Evolutionary conservation across 2,888 invertebrate genomes (phyloP).

Genomic region (Eugnorisma glareosa): DNA sequence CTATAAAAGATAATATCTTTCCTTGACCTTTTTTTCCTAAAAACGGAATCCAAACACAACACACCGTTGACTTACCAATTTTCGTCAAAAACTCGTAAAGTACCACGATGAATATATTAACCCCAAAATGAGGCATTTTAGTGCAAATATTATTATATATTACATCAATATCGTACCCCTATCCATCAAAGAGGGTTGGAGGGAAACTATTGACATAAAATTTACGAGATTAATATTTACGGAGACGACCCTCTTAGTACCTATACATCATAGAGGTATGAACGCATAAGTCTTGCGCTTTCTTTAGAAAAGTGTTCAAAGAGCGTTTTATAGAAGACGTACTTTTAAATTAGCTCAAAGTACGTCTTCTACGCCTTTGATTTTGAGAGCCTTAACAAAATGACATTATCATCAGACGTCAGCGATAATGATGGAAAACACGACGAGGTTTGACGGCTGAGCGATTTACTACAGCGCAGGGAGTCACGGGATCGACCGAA

Average conservation of each 20-base stretch:
- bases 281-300: conserved; percentile 7
- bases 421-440: not conserved
- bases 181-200: conserved; percentile 83
- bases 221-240: conserved; percentile 90
- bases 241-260: conserved; percentile 67
- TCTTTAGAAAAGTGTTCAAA: not conserved
- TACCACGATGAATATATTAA: conserved; percentile 72
- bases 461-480: no score
- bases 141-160: conserved; percentile 80
- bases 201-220: conserved; percentile 84
- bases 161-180: conserved; percentile 83
- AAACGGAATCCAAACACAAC: not conserved
- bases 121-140: conserved; percentile 74
- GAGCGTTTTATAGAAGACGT: not conserved
- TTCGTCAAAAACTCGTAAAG: conserved; percentile 33
- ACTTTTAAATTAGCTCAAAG: no score
- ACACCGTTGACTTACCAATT: not conserved
- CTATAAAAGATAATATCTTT: not conserved
- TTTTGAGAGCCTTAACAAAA: not conserved
- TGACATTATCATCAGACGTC: not conserved
- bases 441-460: no score
- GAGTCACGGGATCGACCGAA: no score
- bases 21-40: not conserved
- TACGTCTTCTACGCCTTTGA: no score
- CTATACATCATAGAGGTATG: conserved; percentile 29